Base-by-base conservation (phyloP, 2,888 invertebrate species). In the Himalopsyche anomala region DNA sequence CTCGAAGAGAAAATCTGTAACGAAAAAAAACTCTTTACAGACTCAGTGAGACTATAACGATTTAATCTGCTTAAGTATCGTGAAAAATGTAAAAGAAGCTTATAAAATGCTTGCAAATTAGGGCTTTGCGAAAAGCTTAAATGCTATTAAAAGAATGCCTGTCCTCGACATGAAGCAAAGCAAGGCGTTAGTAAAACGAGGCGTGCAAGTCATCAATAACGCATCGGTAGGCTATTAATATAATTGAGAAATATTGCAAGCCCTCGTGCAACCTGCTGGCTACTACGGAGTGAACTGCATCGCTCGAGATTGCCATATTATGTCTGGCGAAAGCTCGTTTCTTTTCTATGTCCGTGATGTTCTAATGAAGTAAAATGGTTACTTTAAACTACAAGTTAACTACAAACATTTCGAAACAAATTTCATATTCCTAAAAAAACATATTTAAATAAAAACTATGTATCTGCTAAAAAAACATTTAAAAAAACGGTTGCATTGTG, bases 181-280 rank as follows among this genome's bases (percentile, higher is more conserved):
- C 83, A 83, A 28, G 54, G 74, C 55, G 17, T 28, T 28, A 51
- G 79, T 54, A 84, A 42, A 80, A 51, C 54, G 80, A 80, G 54
- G 74, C 84, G 84, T 79, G 80, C 45, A 80, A 9, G 5, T 80
- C 84, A 84, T 84, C 80, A 80, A 84, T 84, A 84, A 84, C 45
- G 51, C 36, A 80, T 28, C 84, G 84, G 80, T 55, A 84, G 79
- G 28, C 84, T 80, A 84, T 84, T 84, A 84, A 84, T 80, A 84
- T 80, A 84, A 84, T 74, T 84, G 84, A 55, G 74, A 84, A 84
- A 79, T 84, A 84, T 84, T 69, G 84, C 51, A 28, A n/a, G 28
- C 38, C 51, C 80, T 2, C 80, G 28, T 42, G 84, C 38, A 45
- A 15, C 54, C 56, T 12, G 55, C 55, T 55, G 12, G 55, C 15